Evolutionary conservation across 2,113 vertebrate species (phyloP), one percentile per base, ranked within the genome.

Genomic region (Colistium nudipinnis): DNA sequence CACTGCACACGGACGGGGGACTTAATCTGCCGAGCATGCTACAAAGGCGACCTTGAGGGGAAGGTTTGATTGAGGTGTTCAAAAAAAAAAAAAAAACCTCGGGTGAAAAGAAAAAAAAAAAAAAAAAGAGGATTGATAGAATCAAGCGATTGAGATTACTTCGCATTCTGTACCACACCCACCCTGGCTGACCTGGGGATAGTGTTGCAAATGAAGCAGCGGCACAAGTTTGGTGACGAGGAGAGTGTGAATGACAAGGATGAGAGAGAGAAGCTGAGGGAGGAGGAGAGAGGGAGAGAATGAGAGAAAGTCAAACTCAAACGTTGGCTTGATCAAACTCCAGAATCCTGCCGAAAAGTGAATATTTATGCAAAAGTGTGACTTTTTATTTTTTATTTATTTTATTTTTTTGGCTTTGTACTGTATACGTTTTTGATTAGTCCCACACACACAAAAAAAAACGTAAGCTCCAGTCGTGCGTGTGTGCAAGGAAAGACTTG

Each of bases 11-110:
- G 74, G 83, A 81, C 57, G 35, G 74, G 43, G 68, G 77, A 82
- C 85, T 87, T 88, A 85, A 90, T 92, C 87, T 84, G 87, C 76
- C 30, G 45, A 86, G 83, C 62, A 31, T 39, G 84, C 79, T 86
- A 84, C 85, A 87, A 87, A 89, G 84, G 72, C 79, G 83, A 92
- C 89, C 88, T 91, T 92, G 88, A 88, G 81, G 86, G 30, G 74
- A 81, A 83, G 70, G 70, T 89, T 89, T 91, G 87, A 90, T 90
- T 92, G 86, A 92, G 86, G 87, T 88, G 80, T 89, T 91, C 83
- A 89, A 90, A 91, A 90, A n/a, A n/a, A n/a, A n/a, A n/a, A n/a
- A n/a, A n/a, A n/a, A n/a, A n/a, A n/a, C n/a, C 82, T 80, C 67
- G 48, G 81, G 62, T 60, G 74, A 74, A 87, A 90, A 91, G 89